Evolutionary conservation across 2,888 invertebrate genomes (phyloP), one percentile per base, ranked within the genome.

Genomic region (Syrphus vitripennis): DNA sequence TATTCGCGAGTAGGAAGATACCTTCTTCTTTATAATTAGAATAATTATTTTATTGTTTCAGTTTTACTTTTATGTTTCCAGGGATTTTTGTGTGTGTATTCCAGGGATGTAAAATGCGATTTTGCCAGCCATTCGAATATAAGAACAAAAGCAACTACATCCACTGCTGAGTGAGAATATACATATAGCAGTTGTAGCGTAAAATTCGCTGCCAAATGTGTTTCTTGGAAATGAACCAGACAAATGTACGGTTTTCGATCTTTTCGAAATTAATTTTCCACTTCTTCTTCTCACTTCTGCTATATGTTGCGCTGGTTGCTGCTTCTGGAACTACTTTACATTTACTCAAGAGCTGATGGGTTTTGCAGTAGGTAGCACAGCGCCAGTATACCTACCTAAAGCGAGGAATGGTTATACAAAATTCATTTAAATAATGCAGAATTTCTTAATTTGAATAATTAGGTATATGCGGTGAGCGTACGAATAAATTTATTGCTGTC

Each of bases 31-130:
- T 75, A 45, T 75, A 83, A 79, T 83, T 83, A 83, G 75, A 75
- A 75, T 79, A 83, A 83, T 83, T 83, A 83, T 79, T 79, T 83
- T 75, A 83, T 83, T 83, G 70, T 79, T 83, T 75, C 48, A 83
- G 70, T 79, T 83, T 79, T 70, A 57, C 42, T 79, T 75, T 65
- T 24, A 50, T 57, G 45, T 71, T 75, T 65, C 74, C 24, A 53
- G 26, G 40, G 70, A 19, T 42, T 24, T 53, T 19, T 63, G 45
- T 67, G 19, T 63, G 50, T 67, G 19, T 63, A 40, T 61, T 48
- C 16, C 9, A 29, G 24, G 16, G 57, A 53, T 61, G 40, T 40
- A 4, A 45, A 65, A 29, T 50, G 69, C 63, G 55, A 63, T 55
- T 63, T 63, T 75, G 70, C 74, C 74, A 74, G 19, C 2, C 42